These are phyloP conservation scores for Shargacucullia verbasci DNA, from an alignment of 2,888 invertebrate genomes.

Conservation along the genomic window DNA sequence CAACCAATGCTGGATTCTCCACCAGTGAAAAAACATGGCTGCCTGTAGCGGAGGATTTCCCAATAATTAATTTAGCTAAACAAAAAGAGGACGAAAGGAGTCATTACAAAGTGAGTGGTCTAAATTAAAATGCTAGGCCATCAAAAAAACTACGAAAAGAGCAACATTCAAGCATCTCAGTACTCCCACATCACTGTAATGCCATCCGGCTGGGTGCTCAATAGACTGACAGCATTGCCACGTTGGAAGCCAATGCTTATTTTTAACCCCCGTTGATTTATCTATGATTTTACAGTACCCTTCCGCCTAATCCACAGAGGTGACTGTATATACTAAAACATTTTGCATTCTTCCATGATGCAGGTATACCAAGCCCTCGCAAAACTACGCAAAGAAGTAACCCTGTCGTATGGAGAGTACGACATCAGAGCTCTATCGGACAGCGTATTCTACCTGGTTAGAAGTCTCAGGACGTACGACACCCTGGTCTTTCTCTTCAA, in stretches of 20 bases:
- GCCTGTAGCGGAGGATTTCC: slow-evolving; percentile 90
- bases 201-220: no score
- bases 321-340: no score
- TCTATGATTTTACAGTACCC: no score
- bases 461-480: slow-evolving; percentile 68
- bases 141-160: no score
- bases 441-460: slow-evolving; percentile 73
- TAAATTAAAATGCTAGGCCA: neutral
- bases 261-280: no score
- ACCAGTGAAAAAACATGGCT: slow-evolving; percentile 89
- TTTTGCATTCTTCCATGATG: slow-evolving; percentile 21
- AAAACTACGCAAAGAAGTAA: slow-evolving; percentile 79
- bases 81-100: slow-evolving; percentile 86
- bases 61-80: slow-evolving; percentile 87
- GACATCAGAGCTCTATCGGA: slow-evolving; percentile 76
- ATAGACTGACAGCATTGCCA: no score
- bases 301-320: no score
- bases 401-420: slow-evolving; percentile 80
- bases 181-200: no score
- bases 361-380: slow-evolving; percentile 89
- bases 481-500: slow-evolving; percentile 86
- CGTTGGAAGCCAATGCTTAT: no score
- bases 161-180: no score
- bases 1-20: slow-evolving; percentile 90
- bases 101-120: slow-evolving; percentile 80